phyloP scores from a whole-genome alignment of 1,140 invertebrate species.

The Hypsibius dujardini region DNA sequence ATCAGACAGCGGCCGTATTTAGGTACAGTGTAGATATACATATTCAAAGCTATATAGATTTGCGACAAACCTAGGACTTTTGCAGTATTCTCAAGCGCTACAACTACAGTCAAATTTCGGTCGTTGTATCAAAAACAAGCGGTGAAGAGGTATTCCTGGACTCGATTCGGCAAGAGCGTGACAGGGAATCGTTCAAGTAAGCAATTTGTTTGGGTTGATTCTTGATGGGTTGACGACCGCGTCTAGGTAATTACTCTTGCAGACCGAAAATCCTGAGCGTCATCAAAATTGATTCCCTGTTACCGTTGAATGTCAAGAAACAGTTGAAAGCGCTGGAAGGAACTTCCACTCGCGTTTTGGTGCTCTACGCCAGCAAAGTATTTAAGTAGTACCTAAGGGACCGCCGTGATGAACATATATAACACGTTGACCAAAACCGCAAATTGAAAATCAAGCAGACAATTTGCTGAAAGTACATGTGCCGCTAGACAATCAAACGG shows the following conservation, averaged over 20 bases:
- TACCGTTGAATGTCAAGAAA: not conserved
- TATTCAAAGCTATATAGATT: not conserved
- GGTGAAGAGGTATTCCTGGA: not conserved
- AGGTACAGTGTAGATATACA: not conserved
- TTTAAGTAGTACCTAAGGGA: not conserved
- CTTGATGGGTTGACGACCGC: not conserved
- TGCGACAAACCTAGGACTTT: not conserved
- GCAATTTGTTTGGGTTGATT: not conserved
- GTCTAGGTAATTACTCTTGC: not conserved
- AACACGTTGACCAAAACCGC: not conserved
- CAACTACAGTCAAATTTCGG: slow-evolving; percentile 1
- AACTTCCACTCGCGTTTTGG: not conserved
- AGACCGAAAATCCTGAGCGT: not conserved
- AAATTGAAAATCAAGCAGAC: too few relatives aligned
- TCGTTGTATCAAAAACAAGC: not conserved
- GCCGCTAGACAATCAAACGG: too few relatives aligned
- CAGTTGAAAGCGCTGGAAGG: not conserved
- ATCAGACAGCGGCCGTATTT: slow-evolving; percentile 4
- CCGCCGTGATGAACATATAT: too few relatives aligned
- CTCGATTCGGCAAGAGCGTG: not conserved
- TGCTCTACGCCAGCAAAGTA: not conserved
- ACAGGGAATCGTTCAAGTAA: not conserved
- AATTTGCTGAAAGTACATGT: not conserved
- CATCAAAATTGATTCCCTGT: not conserved
- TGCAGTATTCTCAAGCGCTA: slow-evolving; percentile 10